Evolutionary conservation across 1,140 invertebrate genomes (phyloP).

Genomic region (Aphelenchoides besseyi): DNA sequence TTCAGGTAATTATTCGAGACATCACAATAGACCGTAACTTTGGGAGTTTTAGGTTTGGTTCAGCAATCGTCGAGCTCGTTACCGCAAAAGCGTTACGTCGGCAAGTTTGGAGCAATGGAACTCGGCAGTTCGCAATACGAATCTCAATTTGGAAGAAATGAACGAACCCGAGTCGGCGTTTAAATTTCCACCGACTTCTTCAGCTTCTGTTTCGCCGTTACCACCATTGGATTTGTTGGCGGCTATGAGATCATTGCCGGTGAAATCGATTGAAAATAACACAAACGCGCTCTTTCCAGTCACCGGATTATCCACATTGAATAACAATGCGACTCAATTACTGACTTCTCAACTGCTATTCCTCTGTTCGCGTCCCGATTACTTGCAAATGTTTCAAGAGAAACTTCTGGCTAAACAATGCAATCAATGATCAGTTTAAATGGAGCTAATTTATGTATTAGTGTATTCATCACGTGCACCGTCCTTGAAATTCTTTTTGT

Average conservation of each 20-base stretch:
- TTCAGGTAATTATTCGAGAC: slow-evolving; percentile 45
- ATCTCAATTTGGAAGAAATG: neutral
- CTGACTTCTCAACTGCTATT: neutral
- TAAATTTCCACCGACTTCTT: neutral
- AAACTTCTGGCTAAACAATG: neutral
- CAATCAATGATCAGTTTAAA: neutral
- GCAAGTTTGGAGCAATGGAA: slow-evolving; percentile 18
- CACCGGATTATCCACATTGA: neutral
- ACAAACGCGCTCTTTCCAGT: neutral
- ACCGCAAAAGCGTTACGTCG: slow-evolving; percentile 33
- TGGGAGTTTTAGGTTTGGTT: slow-evolving; percentile 55
- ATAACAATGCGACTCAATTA: neutral
- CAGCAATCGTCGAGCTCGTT: slow-evolving; percentile 54
- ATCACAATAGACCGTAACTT: neutral
- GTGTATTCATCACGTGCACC: no score
- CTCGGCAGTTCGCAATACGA: neutral
- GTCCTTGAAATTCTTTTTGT: no score
- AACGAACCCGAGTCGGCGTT: neutral
- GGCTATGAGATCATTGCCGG: neutral
- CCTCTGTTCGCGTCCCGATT: neutral
- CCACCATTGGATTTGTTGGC: neutral
- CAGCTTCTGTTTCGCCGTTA: neutral
- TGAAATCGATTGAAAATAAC: neutral
- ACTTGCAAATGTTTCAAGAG: neutral
- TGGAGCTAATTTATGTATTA: no score